Conservation (phyloP, 2,797 vertebrate genomes). For the Carcharodon carcharias region DNA sequence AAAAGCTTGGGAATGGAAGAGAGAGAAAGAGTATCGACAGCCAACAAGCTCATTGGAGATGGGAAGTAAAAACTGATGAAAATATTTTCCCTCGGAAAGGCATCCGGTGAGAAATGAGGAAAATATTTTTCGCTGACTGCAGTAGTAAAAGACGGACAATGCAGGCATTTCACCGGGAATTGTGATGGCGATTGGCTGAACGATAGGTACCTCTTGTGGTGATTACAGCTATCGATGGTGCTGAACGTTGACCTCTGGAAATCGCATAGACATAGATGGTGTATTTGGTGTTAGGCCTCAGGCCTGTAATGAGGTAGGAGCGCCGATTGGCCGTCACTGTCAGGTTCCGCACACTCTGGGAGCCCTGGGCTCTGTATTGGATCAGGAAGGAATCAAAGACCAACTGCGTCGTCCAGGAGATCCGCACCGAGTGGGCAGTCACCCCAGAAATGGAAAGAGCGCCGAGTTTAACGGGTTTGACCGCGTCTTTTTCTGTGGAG, state of each 20-base stretch:
- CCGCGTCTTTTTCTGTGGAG: not conserved
- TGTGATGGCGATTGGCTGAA: not conserved
- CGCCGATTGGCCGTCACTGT: not conserved
- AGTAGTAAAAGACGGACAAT: not conserved
- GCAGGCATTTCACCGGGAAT: not conserved
- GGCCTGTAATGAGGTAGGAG: not conserved
- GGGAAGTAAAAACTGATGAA: not conserved
- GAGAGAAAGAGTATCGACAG: not conserved
- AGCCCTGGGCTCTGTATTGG: not conserved
- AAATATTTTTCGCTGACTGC: not conserved
- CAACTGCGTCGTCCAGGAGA: not conserved
- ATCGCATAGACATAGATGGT: slow-evolving; percentile 36
- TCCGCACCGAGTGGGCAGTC: not conserved
- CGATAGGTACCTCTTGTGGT: not conserved
- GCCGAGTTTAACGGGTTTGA: not conserved
- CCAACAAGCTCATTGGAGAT: not conserved
- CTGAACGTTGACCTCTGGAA: slow-evolving; percentile 42
- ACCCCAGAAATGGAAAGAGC: slow-evolving; percentile 36
- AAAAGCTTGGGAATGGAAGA: not conserved
- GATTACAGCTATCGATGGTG: slow-evolving; percentile 39
- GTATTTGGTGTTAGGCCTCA: not conserved
- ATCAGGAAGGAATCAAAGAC: not conserved
- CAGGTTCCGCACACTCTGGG: not conserved
- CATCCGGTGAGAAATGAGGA: not conserved
- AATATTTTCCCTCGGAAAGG: not conserved